phyloP scores from a whole-genome alignment of 2,888 invertebrate genomes.

The Agonum fuliginosum region DNA sequence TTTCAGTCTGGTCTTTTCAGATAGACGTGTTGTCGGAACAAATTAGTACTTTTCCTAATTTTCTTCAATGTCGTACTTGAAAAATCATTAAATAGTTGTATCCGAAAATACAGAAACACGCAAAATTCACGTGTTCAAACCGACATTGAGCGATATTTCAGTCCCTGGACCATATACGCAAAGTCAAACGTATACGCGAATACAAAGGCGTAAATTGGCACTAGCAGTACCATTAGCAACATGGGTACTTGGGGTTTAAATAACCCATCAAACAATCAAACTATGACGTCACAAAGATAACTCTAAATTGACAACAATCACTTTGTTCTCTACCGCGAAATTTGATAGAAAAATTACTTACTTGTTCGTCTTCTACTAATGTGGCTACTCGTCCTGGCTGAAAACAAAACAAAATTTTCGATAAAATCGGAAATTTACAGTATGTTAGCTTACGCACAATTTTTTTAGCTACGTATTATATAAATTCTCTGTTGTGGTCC shows the following conservation, averaged over 20 bases:
- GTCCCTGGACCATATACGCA: background rate
- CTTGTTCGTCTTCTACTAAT: slow-evolving; percentile 86
- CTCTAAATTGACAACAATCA: slow-evolving; percentile 24
- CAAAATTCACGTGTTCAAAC: slow-evolving; percentile 10
- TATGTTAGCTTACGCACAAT: too few species aligned
- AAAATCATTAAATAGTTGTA: background rate
- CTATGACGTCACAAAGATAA: slow-evolving; percentile 21
- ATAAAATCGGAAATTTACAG: background rate
- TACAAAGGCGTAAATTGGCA: slow-evolving; percentile 43
- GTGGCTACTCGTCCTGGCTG: slow-evolving; percentile 96
- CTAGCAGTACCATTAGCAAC: too few species aligned
- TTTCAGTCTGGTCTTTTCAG: too few species aligned
- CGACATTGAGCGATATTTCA: slow-evolving; percentile 31
- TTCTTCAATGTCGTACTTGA: slow-evolving; percentile 25
- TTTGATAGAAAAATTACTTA: slow-evolving; percentile 72
- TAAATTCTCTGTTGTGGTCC: background rate
- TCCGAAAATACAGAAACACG: slow-evolving; percentile 21
- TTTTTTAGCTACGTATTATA: background rate
- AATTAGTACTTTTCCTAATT: slow-evolving; percentile 24
- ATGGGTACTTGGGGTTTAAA: slow-evolving; percentile 15
- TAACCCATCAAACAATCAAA: slow-evolving; percentile 39
- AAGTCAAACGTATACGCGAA: background rate
- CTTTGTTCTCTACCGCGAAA: slow-evolving; percentile 13
- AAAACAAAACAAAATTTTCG: slow-evolving; percentile 71
- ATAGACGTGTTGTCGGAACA: slow-evolving; percentile 20